Base-by-base conservation (phyloP, 2,888 invertebrate genomes). In the Ormyrus rosae region DNA sequence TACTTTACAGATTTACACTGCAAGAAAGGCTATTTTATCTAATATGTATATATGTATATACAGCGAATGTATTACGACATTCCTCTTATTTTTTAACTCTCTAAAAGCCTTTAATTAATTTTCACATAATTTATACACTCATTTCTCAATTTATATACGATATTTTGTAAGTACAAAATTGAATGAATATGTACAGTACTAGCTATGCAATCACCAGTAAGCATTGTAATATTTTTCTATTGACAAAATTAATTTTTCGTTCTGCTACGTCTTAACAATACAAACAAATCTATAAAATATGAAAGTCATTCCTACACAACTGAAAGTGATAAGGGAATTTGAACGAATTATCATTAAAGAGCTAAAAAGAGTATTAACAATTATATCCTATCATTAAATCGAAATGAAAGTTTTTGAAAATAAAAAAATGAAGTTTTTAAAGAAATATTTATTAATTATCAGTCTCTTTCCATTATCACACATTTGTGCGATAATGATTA, bases 161-260 rank as follows among this genome's bases (percentile, higher is more conserved):
- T 71, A 74, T 72, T 78, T 78, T 68, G 80, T 82, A 82, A 82
- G 80, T 82, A 82, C 82, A 82, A 80, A 82, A 80, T 80, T 55
- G 55, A 72, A 34, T 77, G 68, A 70, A 71, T 82, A 82, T 80
- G 48, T 82, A 82, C 79, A 82, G 72, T 81, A 68, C 53, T 53
- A 78, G 34, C 53, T 80, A 65, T 56, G 63, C 58, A 61, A 68
- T 61, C 19, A 48, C 65, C 46, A 61, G 19, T 61, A 78, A 67
- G 53, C 45, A 72, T 50, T 58, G 50, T 53, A 75, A 64, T 3
- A 3, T 34, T 34, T 34, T 34, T 34, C 55, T 55, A 64, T 60
- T 65, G 70, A 80, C 53, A 70, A 50, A 73, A 68, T 51, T 34
- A 34, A n/a, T n/a, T 63, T 70, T 46, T 53, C 48, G 50, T 60